Conservation (phyloP, 2,113 vertebrate species). For the Corythoichthys intestinalis region DNA sequence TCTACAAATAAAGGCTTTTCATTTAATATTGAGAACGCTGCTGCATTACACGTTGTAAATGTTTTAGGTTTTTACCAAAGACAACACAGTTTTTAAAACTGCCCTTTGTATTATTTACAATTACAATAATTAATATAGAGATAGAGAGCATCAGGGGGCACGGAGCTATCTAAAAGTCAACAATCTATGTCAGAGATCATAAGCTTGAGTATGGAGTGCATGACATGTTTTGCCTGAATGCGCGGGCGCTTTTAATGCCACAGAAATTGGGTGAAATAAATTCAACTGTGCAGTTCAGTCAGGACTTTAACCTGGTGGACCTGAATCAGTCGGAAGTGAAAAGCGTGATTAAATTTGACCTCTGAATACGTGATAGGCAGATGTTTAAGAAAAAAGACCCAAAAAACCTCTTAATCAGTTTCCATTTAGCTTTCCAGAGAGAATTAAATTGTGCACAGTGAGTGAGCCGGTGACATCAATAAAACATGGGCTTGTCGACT, state of each 20-base stretch:
- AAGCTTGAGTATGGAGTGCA: neutral
- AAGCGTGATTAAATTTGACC: slow-evolving; percentile 36
- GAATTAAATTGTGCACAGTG: slow-evolving; percentile 11
- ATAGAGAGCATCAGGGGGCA: neutral
- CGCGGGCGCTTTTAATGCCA: slow-evolving; percentile 3
- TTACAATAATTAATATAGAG: neutral
- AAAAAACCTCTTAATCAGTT: slow-evolving; percentile 18
- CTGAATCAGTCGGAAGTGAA: slow-evolving; percentile 33
- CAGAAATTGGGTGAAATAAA: slow-evolving; percentile 28
- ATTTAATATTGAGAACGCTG: too few relatives aligned
- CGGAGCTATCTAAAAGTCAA: too few relatives aligned
- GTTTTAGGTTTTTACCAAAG: neutral
- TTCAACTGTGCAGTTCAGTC: slow-evolving; percentile 18
- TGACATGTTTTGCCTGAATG: neutral
- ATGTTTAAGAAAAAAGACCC: neutral
- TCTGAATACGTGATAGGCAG: slow-evolving; percentile 22
- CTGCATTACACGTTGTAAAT: neutral
- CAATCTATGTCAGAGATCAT: neutral
- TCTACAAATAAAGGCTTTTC: too few relatives aligned
- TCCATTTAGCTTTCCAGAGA: slow-evolving; percentile 15
- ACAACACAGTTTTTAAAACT: neutral
- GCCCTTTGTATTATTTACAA: neutral
- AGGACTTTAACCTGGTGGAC: slow-evolving; percentile 18
- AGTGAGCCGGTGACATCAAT: slow-evolving; percentile 21
- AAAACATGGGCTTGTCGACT: slow-evolving; percentile 30